A percentile compares a stretch with the other conserved stretches of the same genome.
Evolutionary conservation across 2,888 invertebrate species (phyloP).

Genomic region (Dolichomitus sp.): DNA sequence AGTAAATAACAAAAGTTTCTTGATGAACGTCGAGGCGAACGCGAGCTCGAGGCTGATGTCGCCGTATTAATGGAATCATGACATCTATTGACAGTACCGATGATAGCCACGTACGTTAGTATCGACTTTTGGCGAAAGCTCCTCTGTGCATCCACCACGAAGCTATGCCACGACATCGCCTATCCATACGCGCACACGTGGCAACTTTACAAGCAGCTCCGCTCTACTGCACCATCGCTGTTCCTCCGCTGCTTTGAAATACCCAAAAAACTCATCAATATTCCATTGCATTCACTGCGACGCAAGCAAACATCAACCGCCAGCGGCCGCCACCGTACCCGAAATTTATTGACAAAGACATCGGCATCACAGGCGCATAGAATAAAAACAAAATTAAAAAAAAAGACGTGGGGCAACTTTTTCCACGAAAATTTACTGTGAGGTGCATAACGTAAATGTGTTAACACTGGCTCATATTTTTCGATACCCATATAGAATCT

Average conservation of each 20-base stretch:
- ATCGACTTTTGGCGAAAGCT: conserved; percentile 33
- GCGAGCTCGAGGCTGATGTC: conserved; percentile 5
- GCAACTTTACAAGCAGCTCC: conserved; percentile 12
- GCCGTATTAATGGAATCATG: conserved; percentile 28
- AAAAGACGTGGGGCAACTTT: neutral
- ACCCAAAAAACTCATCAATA: conserved; percentile 46
- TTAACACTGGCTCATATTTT: neutral
- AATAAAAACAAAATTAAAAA: neutral
- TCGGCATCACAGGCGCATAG: neutral
- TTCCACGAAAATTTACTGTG: neutral
- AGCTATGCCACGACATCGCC: neutral
- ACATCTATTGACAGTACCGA: conserved; percentile 50
- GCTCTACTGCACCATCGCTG: conserved; percentile 3
- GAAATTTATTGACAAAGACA: conserved; percentile 28
- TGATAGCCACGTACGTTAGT: conserved; percentile 36
- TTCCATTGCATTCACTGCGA: conserved; percentile 21
- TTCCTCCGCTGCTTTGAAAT: neutral
- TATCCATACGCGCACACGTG: conserved; percentile 2
- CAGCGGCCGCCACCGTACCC: conserved; percentile 1
- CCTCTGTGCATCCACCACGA: neutral
- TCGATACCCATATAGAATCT: neutral
- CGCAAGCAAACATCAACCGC: conserved; percentile 13
- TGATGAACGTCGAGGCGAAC: conserved; percentile 19
- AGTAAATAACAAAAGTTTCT: conserved; percentile 39
- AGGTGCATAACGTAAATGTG: neutral